phyloP scores from a whole-genome alignment of 2,888 invertebrate species.

The Uloborus plumipes region DNA sequence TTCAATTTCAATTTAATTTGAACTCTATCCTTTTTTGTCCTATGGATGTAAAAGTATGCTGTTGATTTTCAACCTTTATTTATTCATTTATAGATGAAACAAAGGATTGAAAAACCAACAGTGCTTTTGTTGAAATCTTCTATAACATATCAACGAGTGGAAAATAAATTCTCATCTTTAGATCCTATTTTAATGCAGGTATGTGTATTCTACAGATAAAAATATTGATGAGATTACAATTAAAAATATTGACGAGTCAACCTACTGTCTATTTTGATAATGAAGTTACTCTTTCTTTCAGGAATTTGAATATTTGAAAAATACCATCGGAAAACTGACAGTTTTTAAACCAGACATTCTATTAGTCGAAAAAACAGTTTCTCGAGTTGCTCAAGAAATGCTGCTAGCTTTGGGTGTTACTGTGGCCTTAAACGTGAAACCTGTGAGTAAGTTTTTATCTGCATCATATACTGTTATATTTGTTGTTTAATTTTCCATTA shows the following conservation, averaged over 20 bases:
- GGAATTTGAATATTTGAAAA: constrained; percentile 88
- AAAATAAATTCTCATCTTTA: constrained; percentile 91
- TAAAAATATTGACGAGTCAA: too few relatives aligned
- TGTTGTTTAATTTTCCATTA: too few relatives aligned
- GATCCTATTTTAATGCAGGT: constrained; percentile 95
- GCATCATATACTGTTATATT: neutral
- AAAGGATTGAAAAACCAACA: constrained; percentile 80
- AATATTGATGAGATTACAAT: too few relatives aligned
- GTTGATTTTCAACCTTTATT: constrained; percentile 8
- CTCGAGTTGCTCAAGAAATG: constrained; percentile 87
- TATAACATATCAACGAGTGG: constrained; percentile 93
- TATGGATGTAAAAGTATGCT: too few relatives aligned
- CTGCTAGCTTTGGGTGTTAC: constrained; percentile 85
- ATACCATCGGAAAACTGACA: constrained; percentile 87
- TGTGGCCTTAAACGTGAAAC: constrained; percentile 87
- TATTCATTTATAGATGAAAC: constrained; percentile 69
- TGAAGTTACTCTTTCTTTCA: constrained; percentile 68
- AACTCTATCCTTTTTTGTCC: too few relatives aligned
- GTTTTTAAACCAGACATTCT: constrained; percentile 88
- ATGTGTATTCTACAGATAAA: neutral
- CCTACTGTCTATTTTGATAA: too few relatives aligned
- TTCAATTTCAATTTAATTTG: too few relatives aligned
- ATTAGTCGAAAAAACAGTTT: constrained; percentile 88
- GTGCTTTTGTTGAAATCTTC: constrained; percentile 89
- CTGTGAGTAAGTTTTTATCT: constrained; percentile 69